A percentile compares a stretch with the other conserved stretches of the same genome.
Conservation (phyloP, 2,888 invertebrate genomes). For the Protodeltote pygarga region DNA sequence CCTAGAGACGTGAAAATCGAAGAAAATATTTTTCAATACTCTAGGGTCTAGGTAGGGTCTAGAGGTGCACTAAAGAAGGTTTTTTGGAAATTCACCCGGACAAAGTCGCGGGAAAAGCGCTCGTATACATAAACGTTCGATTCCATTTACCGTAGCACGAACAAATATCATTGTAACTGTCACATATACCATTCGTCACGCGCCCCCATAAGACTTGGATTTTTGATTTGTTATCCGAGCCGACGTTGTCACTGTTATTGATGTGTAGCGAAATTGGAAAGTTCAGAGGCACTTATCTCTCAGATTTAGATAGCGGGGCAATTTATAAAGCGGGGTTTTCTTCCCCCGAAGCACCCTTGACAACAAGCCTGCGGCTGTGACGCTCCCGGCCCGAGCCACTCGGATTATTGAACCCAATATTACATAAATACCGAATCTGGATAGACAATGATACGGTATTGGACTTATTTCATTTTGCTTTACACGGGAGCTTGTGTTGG, state of each 20-base stretch:
- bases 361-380: constrained; percentile 64
- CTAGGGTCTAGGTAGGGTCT: too few relatives aligned
- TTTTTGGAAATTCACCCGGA: too few relatives aligned
- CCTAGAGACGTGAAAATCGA: too few relatives aligned
- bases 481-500: constrained; percentile 31
- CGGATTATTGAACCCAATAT: constrained; percentile 52
- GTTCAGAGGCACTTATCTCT: constrained; percentile 84
- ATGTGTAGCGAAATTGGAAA: constrained; percentile 87
- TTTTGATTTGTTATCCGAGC: constrained; percentile 82
- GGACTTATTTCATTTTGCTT: constrained; percentile 43
- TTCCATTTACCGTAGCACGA: constrained; percentile 32
- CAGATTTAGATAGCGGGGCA: constrained; percentile 85
- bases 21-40: too few relatives aligned
- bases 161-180: constrained; percentile 47
- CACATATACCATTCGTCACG: constrained; percentile 57
- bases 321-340: constrained; percentile 83
- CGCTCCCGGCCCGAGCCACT: constrained; percentile 51
- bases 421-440: constrained; percentile 49
- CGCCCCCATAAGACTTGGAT: constrained; percentile 67
- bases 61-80: too few relatives aligned
- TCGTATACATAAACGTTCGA: constrained; percentile 21
- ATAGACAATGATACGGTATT: constrained; percentile 44
- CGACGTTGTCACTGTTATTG: constrained; percentile 83
- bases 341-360: constrained; percentile 76
- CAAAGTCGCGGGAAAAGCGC: too few relatives aligned